Conservation (phyloP, 2,888 invertebrate species). For the Xanthorhoe spadicearia region DNA sequence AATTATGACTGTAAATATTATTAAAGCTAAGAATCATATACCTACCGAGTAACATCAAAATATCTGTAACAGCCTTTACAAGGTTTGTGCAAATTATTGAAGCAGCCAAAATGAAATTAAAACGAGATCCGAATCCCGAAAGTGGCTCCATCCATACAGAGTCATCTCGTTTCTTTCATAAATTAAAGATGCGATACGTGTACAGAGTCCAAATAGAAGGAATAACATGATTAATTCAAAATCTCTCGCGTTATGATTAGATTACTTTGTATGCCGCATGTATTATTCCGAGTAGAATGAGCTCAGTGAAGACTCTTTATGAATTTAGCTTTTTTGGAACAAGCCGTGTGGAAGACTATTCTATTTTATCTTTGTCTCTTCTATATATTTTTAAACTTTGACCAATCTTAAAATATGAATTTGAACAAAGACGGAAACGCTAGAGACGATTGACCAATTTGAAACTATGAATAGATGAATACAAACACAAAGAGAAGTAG, state of each 20-base stretch:
- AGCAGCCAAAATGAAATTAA: constrained; percentile 20
- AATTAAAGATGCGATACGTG: constrained; percentile 42
- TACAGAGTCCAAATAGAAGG: constrained; percentile 43
- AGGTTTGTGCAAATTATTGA: not conserved
- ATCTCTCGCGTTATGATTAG: constrained; percentile 50
- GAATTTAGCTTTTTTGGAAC: constrained; percentile 20
- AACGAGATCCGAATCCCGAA: constrained; percentile 9
- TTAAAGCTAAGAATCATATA: too few species aligned
- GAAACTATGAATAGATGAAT: too few species aligned
- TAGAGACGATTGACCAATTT: too few species aligned
- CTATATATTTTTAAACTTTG: not conserved
- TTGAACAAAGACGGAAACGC: too few species aligned
- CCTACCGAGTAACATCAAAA: too few species aligned
- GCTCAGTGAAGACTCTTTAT: constrained; percentile 18
- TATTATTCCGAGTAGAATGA: constrained; percentile 39
- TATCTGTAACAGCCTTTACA: not conserved
- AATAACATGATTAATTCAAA: constrained; percentile 60
- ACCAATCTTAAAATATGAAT: too few species aligned
- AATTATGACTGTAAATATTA: too few species aligned
- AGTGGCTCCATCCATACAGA: constrained; percentile 22
- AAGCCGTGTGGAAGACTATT: not conserved
- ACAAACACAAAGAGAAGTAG: too few species aligned
- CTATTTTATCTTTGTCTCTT: not conserved
- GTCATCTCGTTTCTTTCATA: constrained; percentile 34
- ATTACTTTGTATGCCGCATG: constrained; percentile 39